Base-by-base conservation (phyloP, 1,140 invertebrate species). In the Riptortus pedestris region DNA sequence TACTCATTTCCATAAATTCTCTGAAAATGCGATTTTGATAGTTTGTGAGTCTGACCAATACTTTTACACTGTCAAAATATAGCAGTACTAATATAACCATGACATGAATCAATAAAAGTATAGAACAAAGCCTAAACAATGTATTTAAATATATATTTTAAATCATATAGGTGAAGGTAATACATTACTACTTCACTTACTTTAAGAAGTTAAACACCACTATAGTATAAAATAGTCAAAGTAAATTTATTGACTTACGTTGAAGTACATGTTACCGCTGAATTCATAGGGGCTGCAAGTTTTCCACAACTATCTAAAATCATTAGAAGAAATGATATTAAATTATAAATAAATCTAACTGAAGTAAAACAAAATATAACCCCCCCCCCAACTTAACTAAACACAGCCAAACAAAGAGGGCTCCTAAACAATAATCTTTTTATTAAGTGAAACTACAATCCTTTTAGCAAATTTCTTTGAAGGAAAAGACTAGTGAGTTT, bases 281-380 rank as follows among this genome's bases (percentile, higher is more conserved):
- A 55, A 18, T 55, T 55, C 51, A 24, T 55, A 24, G 51, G 51
- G 16, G 51, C 18, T 24, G 24, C 16, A 3, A 55, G 24, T 55
- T 55, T 55, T 20, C 51, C 51, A 55, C 51, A 55, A 27, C 1
- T 27, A 3, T 24, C 51, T 55, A 55, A 14, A 55, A 47, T n/a
- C n/a, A n/a, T n/a, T n/a, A 38, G 14, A 38, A 38, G 31, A 5
- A 38, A 38, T 7, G 5, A 38, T 7, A 38, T 38, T 14, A 38
- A 38, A 7, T 38, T 5, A 14, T 38, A 7, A 38, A 14, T 38
- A 38, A 38, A 38, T 38, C 5, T 38, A 38, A 38, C 31, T 14
- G 14, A 5, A 38, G 14, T 14, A 38, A 38, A 7, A 38, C 14
- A 38, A 38, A 7, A 38, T n/a, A n/a, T n/a, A n/a, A n/a, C n/a